Evolutionary conservation across 2,888 invertebrate genomes (phyloP), one percentile per base, ranked within the genome.

Genomic region (Leistus spinibarbis): DNA sequence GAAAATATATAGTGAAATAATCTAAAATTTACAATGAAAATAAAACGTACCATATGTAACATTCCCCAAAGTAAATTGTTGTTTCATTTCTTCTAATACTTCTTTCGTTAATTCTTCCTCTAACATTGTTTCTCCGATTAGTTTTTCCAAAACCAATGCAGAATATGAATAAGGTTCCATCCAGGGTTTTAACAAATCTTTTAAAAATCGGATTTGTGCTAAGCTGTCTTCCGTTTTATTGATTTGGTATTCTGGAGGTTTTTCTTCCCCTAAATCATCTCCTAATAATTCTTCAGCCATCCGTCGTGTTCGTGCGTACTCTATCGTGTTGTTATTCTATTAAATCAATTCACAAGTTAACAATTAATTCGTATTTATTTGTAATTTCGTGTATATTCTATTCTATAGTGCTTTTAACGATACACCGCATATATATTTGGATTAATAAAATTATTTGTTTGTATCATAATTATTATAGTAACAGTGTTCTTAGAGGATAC

Each of bases 141-240:
- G 82, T 79, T 87, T 87, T 24, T 87, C 87, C 78, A 93, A 85
- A 62, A 88, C 87, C 77, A 87, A 88, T 1, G 90, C 90, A 16
- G 93, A 91, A 20, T 90, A 87, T 56, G 90, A 86, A 84, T 96
- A 96, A 4, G 93, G 91, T 80, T 94, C 92, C 67, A 94, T 85
- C 69, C 95, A 87, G 0, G 95, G 94, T 62, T 91, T 89, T 56
- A 95, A 81, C 1, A 93, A 88, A 69, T 86, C 85, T 82, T 82
- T 90, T 81, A 81, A 90, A 82, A 80, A 82, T 64, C 77, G 76
- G 64, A 86, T 67, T 77, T 81, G 79, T 54, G 82, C 82, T 19
- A 79, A 77, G n/a, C 80, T 79, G 54, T 77, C 70, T 76, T 80
- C 77, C 19, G 81, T 79, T 5, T 78, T 76, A 75, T 80, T 83